Percentiles rank a stretch among this genome's conserved stretches.
These are phyloP conservation scores for Odontamblyopus lacepedii DNA, from an alignment of 2,797 vertebrate species.

Conservation along the genomic window DNA sequence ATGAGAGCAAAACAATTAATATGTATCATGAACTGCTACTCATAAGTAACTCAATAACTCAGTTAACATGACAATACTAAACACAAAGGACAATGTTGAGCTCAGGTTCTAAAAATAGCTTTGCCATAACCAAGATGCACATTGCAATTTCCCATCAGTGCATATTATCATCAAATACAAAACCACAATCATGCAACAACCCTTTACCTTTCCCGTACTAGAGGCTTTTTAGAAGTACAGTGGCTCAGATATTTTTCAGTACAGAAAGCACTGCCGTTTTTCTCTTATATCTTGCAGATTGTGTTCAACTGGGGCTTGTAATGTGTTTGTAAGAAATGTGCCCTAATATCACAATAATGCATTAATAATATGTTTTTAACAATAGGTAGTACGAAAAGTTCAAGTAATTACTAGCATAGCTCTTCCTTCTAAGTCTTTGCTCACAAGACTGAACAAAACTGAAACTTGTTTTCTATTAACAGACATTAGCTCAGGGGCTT, in stretches of 20 bases:
- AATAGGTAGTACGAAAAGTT: background rate
- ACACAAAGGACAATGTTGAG: no score
- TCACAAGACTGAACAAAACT: background rate
- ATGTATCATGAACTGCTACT: no score
- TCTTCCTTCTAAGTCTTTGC: background rate
- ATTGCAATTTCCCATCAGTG: background rate
- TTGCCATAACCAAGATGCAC: background rate
- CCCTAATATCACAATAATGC: background rate
- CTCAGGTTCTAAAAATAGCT: background rate
- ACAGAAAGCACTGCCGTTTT: background rate
- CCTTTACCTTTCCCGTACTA: background rate
- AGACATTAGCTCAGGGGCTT: constrained; percentile 28
- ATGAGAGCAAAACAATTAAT: no score
- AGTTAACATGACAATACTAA: no score
- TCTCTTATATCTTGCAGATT: background rate
- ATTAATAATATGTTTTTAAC: background rate
- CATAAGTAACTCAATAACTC: no score
- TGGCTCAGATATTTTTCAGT: background rate
- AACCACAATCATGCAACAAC: background rate
- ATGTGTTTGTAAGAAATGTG: background rate
- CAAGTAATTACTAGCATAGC: background rate
- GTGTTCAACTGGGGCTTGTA: background rate
- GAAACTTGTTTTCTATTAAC: background rate
- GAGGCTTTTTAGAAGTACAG: background rate
- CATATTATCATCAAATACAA: background rate